Evolutionary conservation across 2,797 vertebrate genomes (phyloP).

Genomic region (Artibeus jamaicensis): DNA sequence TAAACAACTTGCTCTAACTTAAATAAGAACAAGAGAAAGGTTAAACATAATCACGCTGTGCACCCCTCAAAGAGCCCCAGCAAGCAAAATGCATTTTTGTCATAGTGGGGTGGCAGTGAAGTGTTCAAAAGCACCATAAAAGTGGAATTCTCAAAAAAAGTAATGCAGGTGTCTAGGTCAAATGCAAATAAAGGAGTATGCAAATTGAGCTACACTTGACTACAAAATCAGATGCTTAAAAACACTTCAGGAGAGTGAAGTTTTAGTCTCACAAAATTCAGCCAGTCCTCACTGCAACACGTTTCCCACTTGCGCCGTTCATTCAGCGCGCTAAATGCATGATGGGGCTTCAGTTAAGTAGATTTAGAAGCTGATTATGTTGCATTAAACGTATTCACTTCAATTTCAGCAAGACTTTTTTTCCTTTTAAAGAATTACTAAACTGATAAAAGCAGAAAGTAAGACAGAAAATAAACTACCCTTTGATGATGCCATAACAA

Average conservation of each 20-base stretch:
- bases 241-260: constrained; percentile 70
- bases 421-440: constrained; percentile 68
- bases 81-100: constrained; percentile 61
- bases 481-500: constrained; percentile 61
- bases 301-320: constrained; percentile 64
- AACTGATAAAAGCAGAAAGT: constrained; percentile 58
- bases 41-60: constrained; percentile 34
- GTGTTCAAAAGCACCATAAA: constrained; percentile 65
- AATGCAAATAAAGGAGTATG: constrained; percentile 75
- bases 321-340: constrained; percentile 59
- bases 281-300: constrained; percentile 62
- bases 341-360: constrained; percentile 69
- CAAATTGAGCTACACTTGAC: constrained; percentile 75
- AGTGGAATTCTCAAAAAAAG: constrained; percentile 67
- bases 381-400: constrained; percentile 68
- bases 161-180: constrained; percentile 75
- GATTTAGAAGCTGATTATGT: constrained; percentile 75
- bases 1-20: constrained; percentile 58
- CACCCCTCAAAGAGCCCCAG: constrained; percentile 42
- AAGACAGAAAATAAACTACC: constrained; percentile 65
- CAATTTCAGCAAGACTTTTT: constrained; percentile 60
- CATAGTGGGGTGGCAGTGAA: constrained; percentile 60
- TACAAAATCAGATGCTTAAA: constrained; percentile 76
- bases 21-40: constrained; percentile 50
- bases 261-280: constrained; percentile 63